Conservation (phyloP, 92 coral and sea anemone species). For the Pocillopora meandrina region DNA sequence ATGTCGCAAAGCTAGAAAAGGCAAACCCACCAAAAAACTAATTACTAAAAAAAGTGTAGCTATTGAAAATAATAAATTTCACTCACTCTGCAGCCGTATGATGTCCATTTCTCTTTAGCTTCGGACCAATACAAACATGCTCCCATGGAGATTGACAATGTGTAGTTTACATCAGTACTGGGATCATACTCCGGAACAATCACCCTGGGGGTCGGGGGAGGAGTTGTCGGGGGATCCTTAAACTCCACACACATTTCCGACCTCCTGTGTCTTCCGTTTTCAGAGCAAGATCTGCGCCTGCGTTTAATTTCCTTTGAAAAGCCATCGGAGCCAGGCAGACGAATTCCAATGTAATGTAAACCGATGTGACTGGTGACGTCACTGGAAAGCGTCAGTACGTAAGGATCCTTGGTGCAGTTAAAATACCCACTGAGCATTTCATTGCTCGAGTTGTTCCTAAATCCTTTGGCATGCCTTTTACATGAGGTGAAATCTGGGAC, state of each 20-base stretch:
- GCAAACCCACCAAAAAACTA: neutral
- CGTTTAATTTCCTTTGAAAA: slow-evolving; percentile 35
- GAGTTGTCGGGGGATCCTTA: slow-evolving; percentile 89
- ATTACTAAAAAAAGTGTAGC: neutral
- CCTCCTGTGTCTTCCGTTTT: slow-evolving; percentile 70
- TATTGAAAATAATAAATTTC: too few relatives aligned
- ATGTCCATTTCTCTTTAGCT: slow-evolving; percentile 70
- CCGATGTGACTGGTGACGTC: slow-evolving; percentile 62
- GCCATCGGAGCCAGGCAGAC: slow-evolving; percentile 15
- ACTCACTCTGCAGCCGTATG: slow-evolving; percentile 88
- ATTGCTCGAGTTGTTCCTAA: neutral
- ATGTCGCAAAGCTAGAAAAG: too few relatives aligned
- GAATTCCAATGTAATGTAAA: slow-evolving; percentile 67
- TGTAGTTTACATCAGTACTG: slow-evolving; percentile 74
- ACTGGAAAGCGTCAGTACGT: slow-evolving; percentile 47
- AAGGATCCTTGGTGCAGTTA: slow-evolving; percentile 68
- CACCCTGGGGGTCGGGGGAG: slow-evolving; percentile 75
- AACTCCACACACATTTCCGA: slow-evolving; percentile 77
- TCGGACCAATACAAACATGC: slow-evolving; percentile 89
- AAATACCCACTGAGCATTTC: slow-evolving; percentile 20
- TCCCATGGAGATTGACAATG: slow-evolving; percentile 70
- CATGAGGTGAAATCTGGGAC: slow-evolving; percentile 84
- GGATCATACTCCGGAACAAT: slow-evolving; percentile 65
- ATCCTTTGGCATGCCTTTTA: slow-evolving; percentile 14
- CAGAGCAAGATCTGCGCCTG: slow-evolving; percentile 81